Conservation (phyloP, 2,113 vertebrate species). For the Mandrillus leucophaeus region DNA sequence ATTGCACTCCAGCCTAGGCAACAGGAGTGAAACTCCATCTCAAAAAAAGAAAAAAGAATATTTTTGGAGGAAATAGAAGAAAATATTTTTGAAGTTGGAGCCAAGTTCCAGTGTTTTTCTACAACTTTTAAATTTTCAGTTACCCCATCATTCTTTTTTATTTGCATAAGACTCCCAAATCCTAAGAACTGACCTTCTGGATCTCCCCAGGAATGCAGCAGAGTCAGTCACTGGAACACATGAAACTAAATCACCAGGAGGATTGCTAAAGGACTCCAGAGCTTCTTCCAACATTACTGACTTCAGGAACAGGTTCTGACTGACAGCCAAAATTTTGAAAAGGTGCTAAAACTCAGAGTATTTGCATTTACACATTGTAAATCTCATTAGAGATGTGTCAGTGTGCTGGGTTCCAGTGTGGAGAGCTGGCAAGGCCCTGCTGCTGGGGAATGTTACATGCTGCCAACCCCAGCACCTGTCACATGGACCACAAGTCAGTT, state of each 20-base stretch:
- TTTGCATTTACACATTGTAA: conserved; percentile 60
- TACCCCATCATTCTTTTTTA: neutral
- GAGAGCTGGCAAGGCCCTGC: neutral
- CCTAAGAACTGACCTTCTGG: neutral
- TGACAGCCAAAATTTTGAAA: conserved; percentile 9
- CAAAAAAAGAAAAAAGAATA: no score
- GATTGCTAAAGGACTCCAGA: neutral
- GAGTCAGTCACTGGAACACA: neutral
- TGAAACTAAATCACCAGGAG: neutral
- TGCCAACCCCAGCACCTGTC: neutral
- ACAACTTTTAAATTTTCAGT: neutral
- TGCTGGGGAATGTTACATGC: neutral
- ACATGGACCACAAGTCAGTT: neutral
- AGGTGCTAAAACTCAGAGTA: neutral
- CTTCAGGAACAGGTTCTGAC: neutral
- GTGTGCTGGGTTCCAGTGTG: neutral
- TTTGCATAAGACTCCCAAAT: neutral
- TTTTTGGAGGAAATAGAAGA: neutral
- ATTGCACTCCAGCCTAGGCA: no score
- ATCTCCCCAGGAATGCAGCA: neutral
- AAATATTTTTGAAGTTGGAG: neutral
- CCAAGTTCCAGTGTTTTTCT: neutral
- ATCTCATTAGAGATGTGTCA: conserved; percentile 57
- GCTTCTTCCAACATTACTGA: neutral
- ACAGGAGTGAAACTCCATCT: no score